Evolutionary conservation across 2,888 invertebrate species (phyloP), one percentile per base, ranked within the genome.

Genomic region (Nesidiocoris tenuis): DNA sequence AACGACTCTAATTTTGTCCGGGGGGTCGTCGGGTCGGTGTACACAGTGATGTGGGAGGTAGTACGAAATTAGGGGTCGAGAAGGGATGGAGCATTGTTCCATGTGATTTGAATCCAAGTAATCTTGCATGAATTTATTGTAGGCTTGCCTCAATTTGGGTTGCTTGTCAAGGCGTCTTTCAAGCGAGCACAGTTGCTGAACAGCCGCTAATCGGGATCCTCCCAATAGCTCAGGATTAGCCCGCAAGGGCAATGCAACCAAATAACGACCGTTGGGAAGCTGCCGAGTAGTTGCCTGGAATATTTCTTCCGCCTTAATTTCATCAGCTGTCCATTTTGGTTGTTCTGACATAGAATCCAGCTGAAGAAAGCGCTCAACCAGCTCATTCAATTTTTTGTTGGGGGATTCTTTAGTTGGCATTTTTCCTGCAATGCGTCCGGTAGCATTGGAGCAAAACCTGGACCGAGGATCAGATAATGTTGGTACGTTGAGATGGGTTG

Each of bases 1-100:
- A 1, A 68, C 68, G 12, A 68, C 68, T 56, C 68, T 54, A n/a
- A 68, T 68, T 68, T 68, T 54, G 7, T 56, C 68, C 1, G 68
- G 56, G 1, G 68, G 68, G 1, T 56, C 68, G 56, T 68, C 56
- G 0, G 54, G 54, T 0, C 56, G 54, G 55, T 68, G 19, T 12
- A 57, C 16, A 57, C 39, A 24, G 12, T 65, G 65, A 7, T 39
- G 65, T 1, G 65, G 65, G 12, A 65, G 17, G 5, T 65, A 39
- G 54, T 65, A 39, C 2, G 65, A 21, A n/a, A 39, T 39, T 7
- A 18, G 39, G 0, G 3, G 19, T 18, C 19, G 65, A 0, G 39
- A 3, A 0, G 65, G 65, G 2, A 54, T 18, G 25, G 12, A 19
- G 18, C 25, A 24, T 0, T 1, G 0, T 21, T 68, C 68, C 57